Conservation (phyloP, 2,888 invertebrate species). For the Andrena hattorfiana region DNA sequence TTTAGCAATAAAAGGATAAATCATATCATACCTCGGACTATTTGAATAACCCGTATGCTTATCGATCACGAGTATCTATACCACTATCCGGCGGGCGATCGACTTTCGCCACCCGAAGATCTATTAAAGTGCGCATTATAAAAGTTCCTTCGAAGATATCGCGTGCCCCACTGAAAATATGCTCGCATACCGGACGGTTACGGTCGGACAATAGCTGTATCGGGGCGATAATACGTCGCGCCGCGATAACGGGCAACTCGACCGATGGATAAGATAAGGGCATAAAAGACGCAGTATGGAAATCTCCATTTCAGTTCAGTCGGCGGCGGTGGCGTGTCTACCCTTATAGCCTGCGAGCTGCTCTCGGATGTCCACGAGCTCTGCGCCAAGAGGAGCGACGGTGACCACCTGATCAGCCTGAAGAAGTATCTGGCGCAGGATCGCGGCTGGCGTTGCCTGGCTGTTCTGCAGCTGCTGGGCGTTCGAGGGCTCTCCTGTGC, state of each 20-base stretch:
- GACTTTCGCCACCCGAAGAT: background rate
- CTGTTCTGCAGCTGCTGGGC: constrained; percentile 87
- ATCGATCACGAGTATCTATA: background rate
- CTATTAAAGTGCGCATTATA: background rate
- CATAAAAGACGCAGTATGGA: constrained; percentile 41
- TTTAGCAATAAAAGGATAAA: background rate
- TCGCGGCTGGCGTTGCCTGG: constrained; percentile 88
- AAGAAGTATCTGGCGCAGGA: constrained; percentile 87
- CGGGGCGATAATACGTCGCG: constrained; percentile 30
- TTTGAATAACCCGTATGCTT: background rate
- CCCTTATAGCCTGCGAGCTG: constrained; percentile 88
- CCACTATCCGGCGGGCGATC: background rate
- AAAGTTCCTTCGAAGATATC: constrained; percentile 45
- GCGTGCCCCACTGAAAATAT: constrained; percentile 45
- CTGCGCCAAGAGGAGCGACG: constrained; percentile 81
- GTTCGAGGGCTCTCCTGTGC: constrained; percentile 88
- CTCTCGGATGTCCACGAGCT: constrained; percentile 88
- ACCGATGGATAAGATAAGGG: constrained; percentile 37
- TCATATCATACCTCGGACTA: background rate
- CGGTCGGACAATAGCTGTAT: constrained; percentile 23
- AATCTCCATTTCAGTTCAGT: constrained; percentile 74
- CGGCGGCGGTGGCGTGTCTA: constrained; percentile 87
- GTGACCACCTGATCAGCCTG: constrained; percentile 84
- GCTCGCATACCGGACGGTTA: background rate
- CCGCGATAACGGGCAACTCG: constrained; percentile 26